Conservation (phyloP, 1,140 invertebrate genomes). For the Brachionus rubens region DNA sequence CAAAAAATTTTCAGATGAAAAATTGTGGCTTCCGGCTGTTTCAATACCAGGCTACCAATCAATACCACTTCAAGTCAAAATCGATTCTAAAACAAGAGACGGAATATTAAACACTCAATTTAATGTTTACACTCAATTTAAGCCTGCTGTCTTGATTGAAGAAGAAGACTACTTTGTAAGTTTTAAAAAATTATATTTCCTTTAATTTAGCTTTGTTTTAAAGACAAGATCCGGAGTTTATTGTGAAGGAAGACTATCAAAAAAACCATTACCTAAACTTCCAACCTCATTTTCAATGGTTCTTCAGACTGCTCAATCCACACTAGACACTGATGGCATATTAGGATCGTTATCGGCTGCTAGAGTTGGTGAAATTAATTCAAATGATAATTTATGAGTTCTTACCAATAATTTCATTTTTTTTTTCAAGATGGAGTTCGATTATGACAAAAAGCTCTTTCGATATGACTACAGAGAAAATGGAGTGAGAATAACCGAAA, state of each 20-base stretch:
- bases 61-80: slow-evolving; percentile 30
- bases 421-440: slow-evolving; percentile 9
- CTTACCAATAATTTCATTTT: background rate
- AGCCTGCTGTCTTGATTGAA: background rate
- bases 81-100: slow-evolving; percentile 17
- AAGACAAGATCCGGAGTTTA: background rate
- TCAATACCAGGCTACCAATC: background rate
- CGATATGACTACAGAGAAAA: slow-evolving; percentile 3
- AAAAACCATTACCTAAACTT: slow-evolving; percentile 31
- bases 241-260: background rate
- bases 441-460: slow-evolving; percentile 42
- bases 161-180: slow-evolving; percentile 41
- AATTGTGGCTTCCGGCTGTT: slow-evolving; percentile 24
- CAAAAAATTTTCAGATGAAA: slow-evolving; percentile 8
- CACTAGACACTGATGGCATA: background rate
- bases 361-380: background rate
- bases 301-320: slow-evolving; percentile 9
- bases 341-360: background rate
- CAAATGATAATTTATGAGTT: background rate
- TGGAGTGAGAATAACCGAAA: slow-evolving; percentile 14
- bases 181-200: background rate
- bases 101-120: background rate
- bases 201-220: background rate
- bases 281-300: slow-evolving; percentile 8
- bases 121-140: slow-evolving; percentile 3